A percentile compares a stretch with the other conserved stretches of the same genome.
These are phyloP conservation scores for Nylanderia fulva DNA, from an alignment of 1,140 invertebrate genomes.

Conservation along the genomic window DNA sequence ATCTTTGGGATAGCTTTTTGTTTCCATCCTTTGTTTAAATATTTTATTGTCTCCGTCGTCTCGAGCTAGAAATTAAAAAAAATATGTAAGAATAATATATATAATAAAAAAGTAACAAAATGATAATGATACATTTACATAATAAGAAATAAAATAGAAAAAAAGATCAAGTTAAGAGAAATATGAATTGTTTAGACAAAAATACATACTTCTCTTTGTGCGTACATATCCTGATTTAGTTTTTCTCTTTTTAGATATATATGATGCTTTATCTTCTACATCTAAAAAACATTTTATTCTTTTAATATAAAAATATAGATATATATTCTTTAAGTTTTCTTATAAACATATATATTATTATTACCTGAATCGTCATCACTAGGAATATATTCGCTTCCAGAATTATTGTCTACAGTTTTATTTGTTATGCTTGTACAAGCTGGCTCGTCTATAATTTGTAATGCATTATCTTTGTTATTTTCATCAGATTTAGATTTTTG, in stretches of 20 bases:
- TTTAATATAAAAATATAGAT: slow-evolving; percentile 38
- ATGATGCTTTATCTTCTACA: slow-evolving; percentile 44
- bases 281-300: slow-evolving; percentile 48
- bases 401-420: slow-evolving; percentile 67
- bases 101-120: slow-evolving; percentile 50
- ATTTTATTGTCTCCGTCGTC: slow-evolving; percentile 90
- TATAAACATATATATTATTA: slow-evolving; percentile 46
- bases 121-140: not conserved
- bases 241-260: slow-evolving; percentile 71
- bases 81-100: too few species aligned
- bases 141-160: slow-evolving; percentile 23
- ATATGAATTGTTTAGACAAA: slow-evolving; percentile 23
- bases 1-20: slow-evolving; percentile 76
- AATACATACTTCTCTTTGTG: slow-evolving; percentile 71
- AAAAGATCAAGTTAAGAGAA: not conserved
- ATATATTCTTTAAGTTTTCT: not conserved
- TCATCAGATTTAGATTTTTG: slow-evolving; percentile 35
- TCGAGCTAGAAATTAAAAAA: slow-evolving; percentile 81
- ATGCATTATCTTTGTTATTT: slow-evolving; percentile 1
- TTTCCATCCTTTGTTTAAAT: slow-evolving; percentile 88
- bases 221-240: slow-evolving; percentile 68
- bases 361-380: slow-evolving; percentile 84
- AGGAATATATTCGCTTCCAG: slow-evolving; percentile 88
- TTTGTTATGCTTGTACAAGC: slow-evolving; percentile 63
- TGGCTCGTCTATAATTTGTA: slow-evolving; percentile 14